A percentile compares a stretch with the other conserved stretches of the same genome.
Evolutionary conservation across 2,113 vertebrate genomes (phyloP).

Genomic region (Steatornis caripensis): DNA sequence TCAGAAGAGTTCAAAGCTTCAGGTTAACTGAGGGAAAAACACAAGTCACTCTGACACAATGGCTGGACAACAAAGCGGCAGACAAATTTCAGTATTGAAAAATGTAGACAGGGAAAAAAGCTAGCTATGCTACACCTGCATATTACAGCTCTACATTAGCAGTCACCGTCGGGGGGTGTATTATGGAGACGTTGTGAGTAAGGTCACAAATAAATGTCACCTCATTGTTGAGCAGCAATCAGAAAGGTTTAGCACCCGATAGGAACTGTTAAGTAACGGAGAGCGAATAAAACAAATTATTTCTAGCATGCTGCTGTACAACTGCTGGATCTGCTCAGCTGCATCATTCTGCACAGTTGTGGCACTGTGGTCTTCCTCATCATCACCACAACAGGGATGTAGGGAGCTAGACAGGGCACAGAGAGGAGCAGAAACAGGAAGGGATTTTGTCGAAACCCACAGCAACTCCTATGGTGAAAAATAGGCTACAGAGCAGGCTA

Average conservation of each 20-base stretch:
- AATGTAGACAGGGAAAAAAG: background rate
- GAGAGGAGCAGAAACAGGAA: background rate
- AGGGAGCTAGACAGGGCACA: background rate
- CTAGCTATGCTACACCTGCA: background rate
- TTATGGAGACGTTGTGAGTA: background rate
- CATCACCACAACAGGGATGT: background rate
- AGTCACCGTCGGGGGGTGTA: background rate
- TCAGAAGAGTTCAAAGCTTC: conserved; percentile 18
- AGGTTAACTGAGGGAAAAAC: background rate
- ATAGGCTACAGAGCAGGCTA: background rate
- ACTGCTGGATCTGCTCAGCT: background rate
- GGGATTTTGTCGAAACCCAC: background rate
- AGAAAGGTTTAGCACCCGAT: background rate
- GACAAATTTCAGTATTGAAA: background rate
- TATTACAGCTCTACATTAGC: background rate
- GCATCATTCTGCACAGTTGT: background rate
- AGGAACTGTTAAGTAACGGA: background rate
- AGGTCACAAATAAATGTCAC: background rate
- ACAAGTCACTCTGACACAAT: background rate
- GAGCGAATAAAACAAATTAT: background rate
- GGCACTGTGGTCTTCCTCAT: background rate
- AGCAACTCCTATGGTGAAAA: background rate
- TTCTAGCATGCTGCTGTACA: background rate
- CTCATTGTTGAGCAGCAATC: background rate
- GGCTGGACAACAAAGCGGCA: background rate